Evolutionary conservation across 2,797 vertebrate species (phyloP).

Genomic region (Lithobates sylvaticus): DNA sequence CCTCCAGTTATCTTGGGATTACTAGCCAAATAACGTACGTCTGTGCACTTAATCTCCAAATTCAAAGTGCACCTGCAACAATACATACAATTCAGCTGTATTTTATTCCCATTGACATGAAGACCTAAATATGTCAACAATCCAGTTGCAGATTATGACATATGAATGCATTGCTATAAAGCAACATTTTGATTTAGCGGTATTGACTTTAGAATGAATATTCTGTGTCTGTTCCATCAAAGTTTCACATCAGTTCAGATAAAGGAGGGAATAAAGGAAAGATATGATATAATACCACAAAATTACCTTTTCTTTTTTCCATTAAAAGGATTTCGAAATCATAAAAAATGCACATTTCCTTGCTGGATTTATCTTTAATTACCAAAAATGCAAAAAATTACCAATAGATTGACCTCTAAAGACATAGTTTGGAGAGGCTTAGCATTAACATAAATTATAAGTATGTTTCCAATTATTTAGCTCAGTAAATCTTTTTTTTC

Average conservation of each 20-base stretch:
- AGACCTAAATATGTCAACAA: background rate
- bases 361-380: slow-evolving; percentile 76
- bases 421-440: slow-evolving; percentile 79
- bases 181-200: background rate
- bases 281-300: slow-evolving; percentile 66
- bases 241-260: slow-evolving; percentile 56
- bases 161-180: background rate
- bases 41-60: background rate
- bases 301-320: slow-evolving; percentile 67
- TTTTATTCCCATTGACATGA: background rate
- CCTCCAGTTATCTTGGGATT: background rate
- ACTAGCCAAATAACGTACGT: background rate
- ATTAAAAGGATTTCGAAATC: slow-evolving; percentile 74
- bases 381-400: slow-evolving; percentile 77
- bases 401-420: slow-evolving; percentile 80
- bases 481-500: slow-evolving; percentile 75
- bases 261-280: slow-evolving; percentile 62
- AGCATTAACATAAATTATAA: slow-evolving; percentile 76
- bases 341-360: slow-evolving; percentile 72
- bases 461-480: slow-evolving; percentile 82
- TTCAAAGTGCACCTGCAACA: background rate
- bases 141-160: background rate
- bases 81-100: background rate
- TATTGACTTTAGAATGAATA: slow-evolving; percentile 12
- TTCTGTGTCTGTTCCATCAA: slow-evolving; percentile 61